phyloP scores from a whole-genome alignment of 2,888 invertebrate genomes.

The Cephus pygmeus region DNA sequence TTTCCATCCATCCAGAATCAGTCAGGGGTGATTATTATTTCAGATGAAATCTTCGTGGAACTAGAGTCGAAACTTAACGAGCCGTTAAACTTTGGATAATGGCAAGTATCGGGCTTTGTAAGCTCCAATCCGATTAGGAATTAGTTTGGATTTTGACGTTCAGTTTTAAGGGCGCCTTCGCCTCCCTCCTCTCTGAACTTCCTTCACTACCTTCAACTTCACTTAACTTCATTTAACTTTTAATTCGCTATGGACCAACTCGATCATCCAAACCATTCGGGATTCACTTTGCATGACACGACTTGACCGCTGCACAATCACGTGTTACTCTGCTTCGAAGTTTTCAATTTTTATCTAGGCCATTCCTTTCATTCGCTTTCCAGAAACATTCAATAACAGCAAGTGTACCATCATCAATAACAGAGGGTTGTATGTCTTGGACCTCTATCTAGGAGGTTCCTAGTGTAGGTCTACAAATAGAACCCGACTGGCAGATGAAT shows the following conservation, averaged over 20 bases:
- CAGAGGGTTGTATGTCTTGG: neutral
- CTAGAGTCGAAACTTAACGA: constrained; percentile 3
- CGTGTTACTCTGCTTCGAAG: neutral
- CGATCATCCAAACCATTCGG: neutral
- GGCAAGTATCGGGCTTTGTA: neutral
- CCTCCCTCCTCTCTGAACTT: neutral
- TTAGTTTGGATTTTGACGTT: constrained; percentile 43
- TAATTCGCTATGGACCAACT: neutral
- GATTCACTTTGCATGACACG: neutral
- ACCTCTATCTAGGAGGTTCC: neutral
- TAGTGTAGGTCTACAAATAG: neutral
- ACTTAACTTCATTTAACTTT: neutral
- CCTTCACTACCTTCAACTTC: neutral
- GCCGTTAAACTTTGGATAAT: constrained; percentile 7
- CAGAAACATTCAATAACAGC: neutral
- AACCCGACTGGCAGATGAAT: constrained; percentile 12
- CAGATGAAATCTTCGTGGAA: neutral
- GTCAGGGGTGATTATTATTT: neutral
- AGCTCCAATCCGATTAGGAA: constrained; percentile 44
- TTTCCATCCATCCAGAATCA: neutral
- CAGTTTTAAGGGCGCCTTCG: neutral
- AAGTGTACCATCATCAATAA: neutral
- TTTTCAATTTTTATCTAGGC: neutral
- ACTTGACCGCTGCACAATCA: neutral
- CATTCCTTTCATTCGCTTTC: neutral